These are phyloP conservation scores for Hydrotaea cyrtoneurina DNA, from an alignment of 2,888 invertebrate species.

Conservation along the genomic window DNA sequence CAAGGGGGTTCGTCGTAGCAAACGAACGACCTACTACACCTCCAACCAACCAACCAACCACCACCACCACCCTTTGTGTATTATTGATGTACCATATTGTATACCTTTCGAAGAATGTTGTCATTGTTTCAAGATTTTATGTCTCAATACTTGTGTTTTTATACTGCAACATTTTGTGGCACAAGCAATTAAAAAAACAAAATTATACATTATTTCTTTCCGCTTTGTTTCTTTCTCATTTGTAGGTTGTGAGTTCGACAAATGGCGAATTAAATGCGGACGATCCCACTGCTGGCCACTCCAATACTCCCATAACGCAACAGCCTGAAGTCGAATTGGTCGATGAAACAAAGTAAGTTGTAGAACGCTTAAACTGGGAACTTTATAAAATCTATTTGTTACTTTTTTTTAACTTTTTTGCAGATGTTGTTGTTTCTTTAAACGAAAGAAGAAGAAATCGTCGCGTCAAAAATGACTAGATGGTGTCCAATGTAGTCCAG, in stretches of 20 bases:
- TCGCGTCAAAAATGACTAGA: constrained; percentile 94
- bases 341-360: constrained; percentile 98
- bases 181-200: constrained; percentile 30
- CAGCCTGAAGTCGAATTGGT: constrained; percentile 96
- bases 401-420: constrained; percentile 71
- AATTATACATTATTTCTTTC: constrained; percentile 58
- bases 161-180: not conserved
- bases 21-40: constrained; percentile 3
- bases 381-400: not conserved
- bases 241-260: constrained; percentile 97
- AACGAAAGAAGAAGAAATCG: constrained; percentile 99
- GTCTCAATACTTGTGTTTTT: constrained; percentile 24
- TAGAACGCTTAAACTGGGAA: too few species aligned
- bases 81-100: constrained; percentile 5
- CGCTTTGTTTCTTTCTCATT: constrained; percentile 62
- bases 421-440: constrained; percentile 99
- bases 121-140: constrained; percentile 33
- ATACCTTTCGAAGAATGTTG: constrained; percentile 18
- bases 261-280: constrained; percentile 97
- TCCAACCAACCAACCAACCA: too few species aligned
- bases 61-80: constrained; percentile 20
- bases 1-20: constrained; percentile 3
- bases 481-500: constrained; percentile 85
- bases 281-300: constrained; percentile 97
- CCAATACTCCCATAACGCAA: constrained; percentile 97